A percentile compares a stretch with the other conserved stretches of the same genome.
Conservation (phyloP, 2,113 vertebrate species). For the Laticauda laticaudata region DNA sequence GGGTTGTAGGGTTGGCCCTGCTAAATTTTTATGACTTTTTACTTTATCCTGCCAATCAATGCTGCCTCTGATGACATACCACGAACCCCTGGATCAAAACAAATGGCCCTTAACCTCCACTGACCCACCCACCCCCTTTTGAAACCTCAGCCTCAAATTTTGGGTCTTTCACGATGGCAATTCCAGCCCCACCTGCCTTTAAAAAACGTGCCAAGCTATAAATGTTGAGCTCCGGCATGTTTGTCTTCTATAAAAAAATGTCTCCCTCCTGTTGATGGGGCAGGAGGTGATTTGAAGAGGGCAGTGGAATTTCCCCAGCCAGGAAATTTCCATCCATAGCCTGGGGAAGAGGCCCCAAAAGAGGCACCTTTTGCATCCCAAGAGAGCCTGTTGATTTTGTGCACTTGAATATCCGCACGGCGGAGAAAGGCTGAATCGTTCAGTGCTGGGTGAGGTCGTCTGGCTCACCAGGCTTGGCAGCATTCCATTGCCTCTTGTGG, state of each 20-base stretch:
- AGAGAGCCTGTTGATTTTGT: accelerated
- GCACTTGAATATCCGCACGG: accelerated
- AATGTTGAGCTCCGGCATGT: accelerated
- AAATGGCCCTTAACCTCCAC: background rate
- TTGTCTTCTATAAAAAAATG: conserved; percentile 1
- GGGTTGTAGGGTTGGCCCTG: background rate
- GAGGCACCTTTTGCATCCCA: accelerated
- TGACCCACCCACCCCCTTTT: background rate
- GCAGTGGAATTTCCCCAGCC: background rate
- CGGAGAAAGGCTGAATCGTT: background rate
- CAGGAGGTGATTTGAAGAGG: background rate
- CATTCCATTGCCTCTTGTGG: background rate
- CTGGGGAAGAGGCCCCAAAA: background rate
- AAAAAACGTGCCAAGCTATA: accelerated
- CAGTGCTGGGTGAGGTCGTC: background rate
- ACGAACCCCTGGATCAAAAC: background rate
- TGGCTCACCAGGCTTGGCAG: background rate
- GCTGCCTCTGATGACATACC: background rate
- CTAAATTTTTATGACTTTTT: background rate
- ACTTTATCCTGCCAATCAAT: background rate
- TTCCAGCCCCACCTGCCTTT: background rate
- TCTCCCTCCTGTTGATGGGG: background rate
- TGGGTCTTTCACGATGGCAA: conserved; percentile 9
- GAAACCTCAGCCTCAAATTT: background rate
- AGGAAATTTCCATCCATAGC: background rate